Conservation (phyloP, 2,113 vertebrate genomes). For the Ammodytes dubius region DNA sequence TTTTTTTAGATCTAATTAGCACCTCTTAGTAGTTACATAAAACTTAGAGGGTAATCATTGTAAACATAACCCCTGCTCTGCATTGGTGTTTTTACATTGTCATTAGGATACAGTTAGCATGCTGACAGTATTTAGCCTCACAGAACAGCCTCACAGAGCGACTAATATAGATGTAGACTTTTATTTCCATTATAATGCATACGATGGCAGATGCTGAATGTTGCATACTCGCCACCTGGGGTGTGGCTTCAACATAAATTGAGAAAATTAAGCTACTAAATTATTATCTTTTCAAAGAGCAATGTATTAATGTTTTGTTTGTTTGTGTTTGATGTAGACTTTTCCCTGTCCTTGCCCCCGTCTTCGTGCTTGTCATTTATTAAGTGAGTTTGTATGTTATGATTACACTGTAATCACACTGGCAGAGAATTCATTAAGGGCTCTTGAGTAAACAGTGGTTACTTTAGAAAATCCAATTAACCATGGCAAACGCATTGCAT, state of each 20-base stretch:
- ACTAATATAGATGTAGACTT: too few species aligned
- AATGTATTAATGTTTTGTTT: background rate
- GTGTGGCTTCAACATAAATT: background rate
- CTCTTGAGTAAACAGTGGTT: constrained; percentile 69
- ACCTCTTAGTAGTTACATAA: too few species aligned
- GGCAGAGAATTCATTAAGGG: constrained; percentile 51
- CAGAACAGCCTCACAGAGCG: too few species aligned
- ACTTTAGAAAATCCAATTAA: constrained; percentile 77
- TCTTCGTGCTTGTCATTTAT: constrained; percentile 25
- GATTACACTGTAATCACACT: constrained; percentile 54
- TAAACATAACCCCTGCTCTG: too few species aligned
- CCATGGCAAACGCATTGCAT: constrained; percentile 64
- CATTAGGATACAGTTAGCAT: too few species aligned
- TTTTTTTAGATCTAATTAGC: too few species aligned
- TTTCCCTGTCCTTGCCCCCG: background rate
- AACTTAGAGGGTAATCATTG: too few species aligned
- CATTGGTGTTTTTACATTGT: too few species aligned
- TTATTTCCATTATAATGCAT: background rate
- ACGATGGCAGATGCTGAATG: background rate
- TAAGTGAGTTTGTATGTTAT: constrained; percentile 44
- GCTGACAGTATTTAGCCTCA: too few species aligned
- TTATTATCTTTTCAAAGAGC: background rate
- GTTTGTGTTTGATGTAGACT: background rate
- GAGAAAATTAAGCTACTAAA: background rate
- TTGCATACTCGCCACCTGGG: background rate